These are phyloP conservation scores for Knipowitschia caucasica DNA, from an alignment of 2,797 vertebrate genomes.

Conservation along the genomic window DNA sequence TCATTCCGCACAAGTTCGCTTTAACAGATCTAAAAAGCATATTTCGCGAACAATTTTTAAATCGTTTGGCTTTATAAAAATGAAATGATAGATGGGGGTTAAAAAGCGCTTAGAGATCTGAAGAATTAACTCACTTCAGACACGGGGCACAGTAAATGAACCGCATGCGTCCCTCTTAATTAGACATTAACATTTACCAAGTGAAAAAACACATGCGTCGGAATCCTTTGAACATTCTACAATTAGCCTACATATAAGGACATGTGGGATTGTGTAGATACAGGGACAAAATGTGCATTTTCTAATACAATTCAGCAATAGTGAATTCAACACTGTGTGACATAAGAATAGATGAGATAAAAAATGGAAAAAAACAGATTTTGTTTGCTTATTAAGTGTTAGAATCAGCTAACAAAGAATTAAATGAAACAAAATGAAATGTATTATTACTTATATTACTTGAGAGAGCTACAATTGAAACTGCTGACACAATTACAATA, in stretches of 20 bases:
- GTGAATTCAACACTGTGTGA: too few relatives aligned
- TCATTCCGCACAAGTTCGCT: constrained; percentile 1
- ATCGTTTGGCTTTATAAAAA: constrained; percentile 8
- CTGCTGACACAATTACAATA: too few relatives aligned
- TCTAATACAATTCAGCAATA: background rate
- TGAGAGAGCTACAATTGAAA: too few relatives aligned
- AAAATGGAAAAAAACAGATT: too few relatives aligned
- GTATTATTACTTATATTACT: too few relatives aligned
- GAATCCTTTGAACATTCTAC: constrained; percentile 20
- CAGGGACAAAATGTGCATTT: too few relatives aligned
- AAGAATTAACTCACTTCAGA: constrained; percentile 22
- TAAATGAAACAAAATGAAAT: too few relatives aligned
- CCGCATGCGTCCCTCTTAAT: constrained; percentile 25
- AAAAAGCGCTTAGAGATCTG: constrained; percentile 18
- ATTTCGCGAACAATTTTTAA: constrained; percentile 3
- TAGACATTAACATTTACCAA: constrained; percentile 24
- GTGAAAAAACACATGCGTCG: constrained; percentile 37
- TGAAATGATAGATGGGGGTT: constrained; percentile 11
- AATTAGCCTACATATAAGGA: constrained; percentile 26
- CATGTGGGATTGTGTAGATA: too few relatives aligned
- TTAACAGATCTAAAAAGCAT: background rate
- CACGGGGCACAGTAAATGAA: constrained; percentile 8
- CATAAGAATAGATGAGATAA: too few relatives aligned
- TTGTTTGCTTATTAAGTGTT: too few relatives aligned
- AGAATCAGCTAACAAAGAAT: too few relatives aligned